Evolutionary conservation across 2,797 vertebrate genomes (phyloP).

Genomic region (Triplophysa yarkandensis): DNA sequence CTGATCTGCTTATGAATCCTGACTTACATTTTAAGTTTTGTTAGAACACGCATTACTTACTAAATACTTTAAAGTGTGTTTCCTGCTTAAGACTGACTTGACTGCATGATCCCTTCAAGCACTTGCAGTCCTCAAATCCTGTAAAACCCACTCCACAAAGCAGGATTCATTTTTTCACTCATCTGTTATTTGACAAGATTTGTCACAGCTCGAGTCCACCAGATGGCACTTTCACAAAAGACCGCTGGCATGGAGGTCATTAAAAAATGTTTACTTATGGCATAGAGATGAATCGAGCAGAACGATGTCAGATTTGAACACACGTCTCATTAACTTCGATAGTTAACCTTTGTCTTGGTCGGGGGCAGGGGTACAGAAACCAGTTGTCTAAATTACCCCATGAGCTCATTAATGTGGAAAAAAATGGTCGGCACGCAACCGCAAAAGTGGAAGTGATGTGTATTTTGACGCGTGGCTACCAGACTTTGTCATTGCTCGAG

Average conservation of each 20-base stretch:
- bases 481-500: conserved; percentile 1
- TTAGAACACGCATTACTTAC: background rate
- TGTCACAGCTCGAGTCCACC: conserved; percentile 41
- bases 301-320: conserved; percentile 33
- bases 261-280: conserved; percentile 42
- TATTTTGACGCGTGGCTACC: background rate
- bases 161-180: background rate
- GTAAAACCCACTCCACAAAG: conserved; percentile 33
- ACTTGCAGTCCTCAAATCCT: conserved; percentile 9
- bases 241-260: conserved; percentile 44
- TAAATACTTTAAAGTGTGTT: conserved; percentile 1
- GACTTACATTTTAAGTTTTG: background rate
- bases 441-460: background rate
- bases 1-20: background rate
- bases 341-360: conserved; percentile 43
- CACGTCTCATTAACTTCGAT: conserved; percentile 41
- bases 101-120: conserved; percentile 22
- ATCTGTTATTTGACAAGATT: conserved; percentile 46
- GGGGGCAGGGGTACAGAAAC: conserved; percentile 19
- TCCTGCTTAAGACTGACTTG: conserved; percentile 22
- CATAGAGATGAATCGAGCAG: conserved; percentile 38
- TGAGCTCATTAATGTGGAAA: conserved; percentile 22
- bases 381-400: conserved; percentile 27
- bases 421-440: background rate
- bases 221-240: conserved; percentile 52